Conservation (phyloP, 2,797 vertebrate genomes). For the Gymnothorax reevesii region DNA sequence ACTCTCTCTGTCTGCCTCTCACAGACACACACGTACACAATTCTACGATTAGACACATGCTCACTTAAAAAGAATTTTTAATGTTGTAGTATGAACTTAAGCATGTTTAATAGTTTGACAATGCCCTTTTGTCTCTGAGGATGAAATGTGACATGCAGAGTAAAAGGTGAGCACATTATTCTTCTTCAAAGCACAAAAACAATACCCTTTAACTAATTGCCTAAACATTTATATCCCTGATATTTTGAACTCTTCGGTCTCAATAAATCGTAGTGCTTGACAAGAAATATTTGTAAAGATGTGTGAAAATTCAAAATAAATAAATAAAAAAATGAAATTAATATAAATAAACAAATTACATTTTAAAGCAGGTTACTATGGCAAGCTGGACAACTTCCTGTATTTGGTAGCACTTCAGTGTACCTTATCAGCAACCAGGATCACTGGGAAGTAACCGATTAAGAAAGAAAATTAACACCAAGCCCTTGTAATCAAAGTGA, state of each 20-base stretch:
- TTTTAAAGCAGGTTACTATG: not conserved
- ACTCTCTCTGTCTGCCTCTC: not conserved
- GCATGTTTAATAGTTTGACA: constrained; percentile 25
- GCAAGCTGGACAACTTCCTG: not conserved
- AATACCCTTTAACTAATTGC: constrained; percentile 42
- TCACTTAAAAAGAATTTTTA: constrained; percentile 29
- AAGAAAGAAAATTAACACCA: not conserved
- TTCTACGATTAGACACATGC: constrained; percentile 4
- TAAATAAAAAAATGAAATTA: no score
- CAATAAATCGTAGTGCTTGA: constrained; percentile 34
- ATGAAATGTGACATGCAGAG: constrained; percentile 43
- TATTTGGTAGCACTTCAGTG: not conserved
- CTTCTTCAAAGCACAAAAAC: constrained; percentile 36
- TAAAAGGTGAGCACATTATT: constrained; percentile 44
- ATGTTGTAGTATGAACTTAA: constrained; percentile 1
- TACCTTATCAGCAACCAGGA: not conserved
- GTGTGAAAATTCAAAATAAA: constrained; percentile 16
- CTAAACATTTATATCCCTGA: constrained; percentile 36
- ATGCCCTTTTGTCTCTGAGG: constrained; percentile 27
- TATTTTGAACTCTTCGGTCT: constrained; percentile 37
- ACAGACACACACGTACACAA: constrained; percentile 13
- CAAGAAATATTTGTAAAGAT: constrained; percentile 12
- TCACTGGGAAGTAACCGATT: not conserved
- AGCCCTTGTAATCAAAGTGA: not conserved
- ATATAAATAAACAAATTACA: no score